Percentiles rank a stretch among this genome's conserved stretches.
phyloP scores from a whole-genome alignment of 2,113 vertebrate genomes.

The Phodopus roborovskii region DNA sequence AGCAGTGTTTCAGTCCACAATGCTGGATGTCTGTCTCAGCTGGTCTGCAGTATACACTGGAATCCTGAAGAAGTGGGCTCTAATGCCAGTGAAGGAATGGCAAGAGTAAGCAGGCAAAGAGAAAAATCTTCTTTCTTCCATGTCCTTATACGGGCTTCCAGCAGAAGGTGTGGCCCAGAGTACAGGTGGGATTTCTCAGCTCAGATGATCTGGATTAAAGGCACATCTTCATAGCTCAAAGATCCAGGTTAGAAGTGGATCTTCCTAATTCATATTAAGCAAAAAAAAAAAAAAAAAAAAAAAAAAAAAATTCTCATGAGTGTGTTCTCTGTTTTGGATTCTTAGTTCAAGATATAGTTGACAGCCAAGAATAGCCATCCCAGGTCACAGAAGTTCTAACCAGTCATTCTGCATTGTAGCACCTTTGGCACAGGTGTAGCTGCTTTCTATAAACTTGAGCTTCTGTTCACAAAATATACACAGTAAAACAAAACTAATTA shows the following conservation, averaged over 20 bases:
- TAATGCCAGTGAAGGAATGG: neutral
- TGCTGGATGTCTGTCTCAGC: neutral
- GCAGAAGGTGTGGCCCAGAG: neutral
- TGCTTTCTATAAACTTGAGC: neutral
- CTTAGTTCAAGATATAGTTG: neutral
- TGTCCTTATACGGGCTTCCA: neutral
- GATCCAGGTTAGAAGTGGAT: neutral
- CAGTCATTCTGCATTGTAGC: neutral
- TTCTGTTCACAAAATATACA: neutral
- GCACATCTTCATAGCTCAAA: neutral
- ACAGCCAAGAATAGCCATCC: neutral
- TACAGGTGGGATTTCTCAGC: neutral
- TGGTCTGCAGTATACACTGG: neutral
- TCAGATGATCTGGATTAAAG: neutral
- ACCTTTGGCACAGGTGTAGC: neutral
- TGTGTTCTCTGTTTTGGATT: neutral
- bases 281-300: too few relatives aligned
- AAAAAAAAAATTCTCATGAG: neutral
- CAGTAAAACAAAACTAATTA: neutral
- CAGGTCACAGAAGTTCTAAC: neutral
- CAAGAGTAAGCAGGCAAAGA: neutral
- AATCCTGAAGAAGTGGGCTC: neutral
- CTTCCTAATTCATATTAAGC: neutral
- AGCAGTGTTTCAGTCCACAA: neutral
- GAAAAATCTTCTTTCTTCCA: neutral